Conservation (phyloP, 2,113 vertebrate species). For the Dunckerocampus dactyliophorus region DNA sequence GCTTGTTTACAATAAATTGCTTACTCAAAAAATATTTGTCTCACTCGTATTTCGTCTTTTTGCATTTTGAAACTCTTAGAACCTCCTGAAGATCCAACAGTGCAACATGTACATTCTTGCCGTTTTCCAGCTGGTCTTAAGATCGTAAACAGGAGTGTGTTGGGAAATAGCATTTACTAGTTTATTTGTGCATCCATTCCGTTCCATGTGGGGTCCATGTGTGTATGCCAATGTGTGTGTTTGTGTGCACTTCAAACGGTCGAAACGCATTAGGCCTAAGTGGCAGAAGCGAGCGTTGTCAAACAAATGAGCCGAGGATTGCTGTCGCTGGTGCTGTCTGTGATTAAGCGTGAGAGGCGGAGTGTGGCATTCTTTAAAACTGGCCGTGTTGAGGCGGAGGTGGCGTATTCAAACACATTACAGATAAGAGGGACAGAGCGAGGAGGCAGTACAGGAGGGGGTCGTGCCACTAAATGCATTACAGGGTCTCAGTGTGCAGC, state of each 20-base stretch:
- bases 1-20: too few relatives aligned
- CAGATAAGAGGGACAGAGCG: slow-evolving; percentile 40
- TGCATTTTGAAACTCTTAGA: too few relatives aligned
- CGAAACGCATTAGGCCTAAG: slow-evolving; percentile 49
- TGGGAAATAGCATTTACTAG: too few relatives aligned
- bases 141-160: too few relatives aligned
- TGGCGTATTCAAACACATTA: slow-evolving; percentile 65
- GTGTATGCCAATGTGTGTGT: slow-evolving; percentile 2
- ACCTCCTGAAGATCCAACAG: too few relatives aligned
- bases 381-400: slow-evolving; percentile 50
- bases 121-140: too few relatives aligned
- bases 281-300: slow-evolving; percentile 53
- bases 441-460: slow-evolving; percentile 35
- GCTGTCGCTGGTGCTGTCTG: slow-evolving; percentile 31
- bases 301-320: slow-evolving; percentile 59
- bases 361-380: slow-evolving; percentile 67
- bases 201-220: neutral
- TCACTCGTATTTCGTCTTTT: too few relatives aligned
- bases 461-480: slow-evolving; percentile 63
- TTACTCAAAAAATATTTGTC: too few relatives aligned
- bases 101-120: too few relatives aligned
- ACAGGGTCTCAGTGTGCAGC: slow-evolving; percentile 58
- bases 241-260: slow-evolving; percentile 20
- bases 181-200: neutral
- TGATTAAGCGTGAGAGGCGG: slow-evolving; percentile 53